Evolutionary conservation across 2,888 invertebrate genomes (phyloP), one percentile per base, ranked within the genome.

Genomic region (Carterocephalus palaemon): DNA sequence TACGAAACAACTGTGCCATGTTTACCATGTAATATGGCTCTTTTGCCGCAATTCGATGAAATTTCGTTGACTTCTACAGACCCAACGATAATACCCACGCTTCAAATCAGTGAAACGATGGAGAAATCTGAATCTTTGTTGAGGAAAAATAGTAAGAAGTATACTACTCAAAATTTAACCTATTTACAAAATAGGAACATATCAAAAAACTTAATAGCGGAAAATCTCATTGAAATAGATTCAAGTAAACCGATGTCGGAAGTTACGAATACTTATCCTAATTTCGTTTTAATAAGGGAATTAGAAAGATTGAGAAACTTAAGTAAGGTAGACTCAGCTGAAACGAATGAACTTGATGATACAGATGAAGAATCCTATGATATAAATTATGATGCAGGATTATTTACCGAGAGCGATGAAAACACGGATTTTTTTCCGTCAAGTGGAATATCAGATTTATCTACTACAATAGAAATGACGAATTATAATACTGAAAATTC

Each of bases 1-100:
- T 48, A 59, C 16, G 79, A 84, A 55, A 64, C 67, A 48, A 52
- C 52, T 36, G 59, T 82, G 2, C 53, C 67, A 2, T 85, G 85
- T 52, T 63, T 68, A 19, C 72, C 74, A 5, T 79, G 79, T 47
- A 60, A 68, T 47, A 54, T 66, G 46, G 54, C 62, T 20, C 26
- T 17, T 16, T 20, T 45, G 9, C 31, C 29, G 13, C 34, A 13
- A 12, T 19, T 34, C 6, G 29, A 43, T 38, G 20, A 36, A 16
- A 1, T 20, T 7, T 33, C n/a, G 0, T 8, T 20, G 3, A 9
- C 8, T 3, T 15, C 34, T 20, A 28, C 10, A 20, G 19, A 4
- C 2, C 22, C 34, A n/a, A 15, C 9, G 2, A 33, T 17, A 12
- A 8, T 13, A n/a, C 7, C 12, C n/a, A 1, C 17, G 17, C 4